phyloP scores from a whole-genome alignment of 2,113 vertebrate genomes.

The Gymnorhina tibicen region DNA sequence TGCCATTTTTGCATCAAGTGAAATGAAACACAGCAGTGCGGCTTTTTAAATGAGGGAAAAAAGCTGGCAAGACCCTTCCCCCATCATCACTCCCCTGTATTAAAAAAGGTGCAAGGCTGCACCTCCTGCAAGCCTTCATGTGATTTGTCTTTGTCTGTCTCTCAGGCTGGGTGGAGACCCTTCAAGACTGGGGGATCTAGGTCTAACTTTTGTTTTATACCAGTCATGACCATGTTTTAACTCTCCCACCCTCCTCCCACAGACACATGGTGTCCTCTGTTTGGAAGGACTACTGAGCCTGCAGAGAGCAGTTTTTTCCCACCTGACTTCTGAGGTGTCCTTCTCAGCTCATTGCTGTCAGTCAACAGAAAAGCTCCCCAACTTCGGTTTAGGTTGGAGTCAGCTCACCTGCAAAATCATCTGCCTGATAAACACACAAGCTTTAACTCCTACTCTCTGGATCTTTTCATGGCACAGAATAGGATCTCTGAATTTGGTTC shows the following conservation, averaged over 20 bases:
- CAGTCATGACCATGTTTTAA: not conserved
- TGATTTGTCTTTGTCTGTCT: not conserved
- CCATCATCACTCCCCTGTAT: not conserved
- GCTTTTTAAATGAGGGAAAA: not conserved
- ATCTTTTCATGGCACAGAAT: not conserved
- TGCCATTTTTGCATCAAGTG: not conserved
- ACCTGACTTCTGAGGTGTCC: not conserved
- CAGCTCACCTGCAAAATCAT: not conserved
- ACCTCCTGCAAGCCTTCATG: not conserved
- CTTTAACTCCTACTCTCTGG: not conserved
- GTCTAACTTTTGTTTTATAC: not conserved
- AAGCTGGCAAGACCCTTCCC: not conserved
- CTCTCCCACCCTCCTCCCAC: not conserved
- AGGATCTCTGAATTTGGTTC: not conserved
- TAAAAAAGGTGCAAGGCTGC: not conserved
- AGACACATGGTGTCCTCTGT: not conserved
- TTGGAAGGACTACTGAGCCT: not conserved
- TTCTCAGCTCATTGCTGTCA: not conserved
- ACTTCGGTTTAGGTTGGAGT: not conserved
- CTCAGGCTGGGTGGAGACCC: not conserved
- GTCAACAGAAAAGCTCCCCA: not conserved
- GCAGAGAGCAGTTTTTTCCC: not conserved
- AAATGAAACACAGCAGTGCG: not conserved
- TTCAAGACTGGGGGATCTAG: not conserved
- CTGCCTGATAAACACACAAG: not conserved